phyloP scores from a whole-genome alignment of 2,888 invertebrate genomes.

The Papilio demoleus region DNA sequence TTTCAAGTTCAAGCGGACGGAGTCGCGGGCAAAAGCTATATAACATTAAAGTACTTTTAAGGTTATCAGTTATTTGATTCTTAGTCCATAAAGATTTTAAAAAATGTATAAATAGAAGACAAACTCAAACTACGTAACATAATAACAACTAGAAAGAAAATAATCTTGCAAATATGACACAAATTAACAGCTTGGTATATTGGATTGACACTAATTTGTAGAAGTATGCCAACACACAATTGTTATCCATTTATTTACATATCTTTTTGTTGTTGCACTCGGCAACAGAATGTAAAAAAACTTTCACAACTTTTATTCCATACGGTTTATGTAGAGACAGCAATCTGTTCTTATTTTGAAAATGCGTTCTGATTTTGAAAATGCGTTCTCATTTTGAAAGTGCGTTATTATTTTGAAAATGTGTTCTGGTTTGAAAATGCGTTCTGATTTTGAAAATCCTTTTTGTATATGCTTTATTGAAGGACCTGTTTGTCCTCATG shows the following conservation, averaged over 20 bases:
- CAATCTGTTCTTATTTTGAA: not conserved
- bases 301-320: not conserved
- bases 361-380: not conserved
- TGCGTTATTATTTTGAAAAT: not conserved
- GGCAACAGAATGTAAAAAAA: not conserved
- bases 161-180: not conserved
- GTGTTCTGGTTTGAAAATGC: no score
- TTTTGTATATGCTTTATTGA: no score
- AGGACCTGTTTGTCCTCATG: no score
- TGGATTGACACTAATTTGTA: conserved; percentile 7
- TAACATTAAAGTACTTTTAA: no score
- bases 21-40: no score
- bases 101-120: no score
- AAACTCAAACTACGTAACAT: not conserved
- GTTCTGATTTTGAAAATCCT: not conserved
- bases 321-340: not conserved
- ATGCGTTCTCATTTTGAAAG: no score
- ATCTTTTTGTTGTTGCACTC: not conserved
- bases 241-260: not conserved
- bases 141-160: not conserved
- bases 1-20: no score
- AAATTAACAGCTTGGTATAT: not conserved
- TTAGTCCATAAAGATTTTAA: no score
- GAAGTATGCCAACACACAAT: not conserved
- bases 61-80: no score